These are phyloP conservation scores for Urosaurus nigricauda DNA, from an alignment of 2,797 vertebrate genomes.

Conservation along the genomic window DNA sequence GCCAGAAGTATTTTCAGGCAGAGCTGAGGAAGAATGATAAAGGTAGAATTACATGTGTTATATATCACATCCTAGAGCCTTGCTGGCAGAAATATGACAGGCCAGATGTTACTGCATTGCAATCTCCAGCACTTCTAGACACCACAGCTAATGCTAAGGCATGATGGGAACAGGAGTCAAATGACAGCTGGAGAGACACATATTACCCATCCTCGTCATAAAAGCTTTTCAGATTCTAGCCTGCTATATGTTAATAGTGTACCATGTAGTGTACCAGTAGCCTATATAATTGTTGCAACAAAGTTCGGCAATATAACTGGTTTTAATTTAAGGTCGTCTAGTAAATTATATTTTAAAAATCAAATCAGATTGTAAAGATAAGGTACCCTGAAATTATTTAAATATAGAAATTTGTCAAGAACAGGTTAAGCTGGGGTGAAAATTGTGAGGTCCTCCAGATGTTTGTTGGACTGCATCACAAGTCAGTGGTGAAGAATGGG, in stretches of 20 bases:
- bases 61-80: background rate
- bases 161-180: background rate
- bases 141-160: background rate
- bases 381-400: background rate
- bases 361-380: background rate
- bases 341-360: background rate
- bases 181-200: background rate
- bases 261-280: background rate
- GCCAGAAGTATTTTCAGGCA: background rate
- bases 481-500: background rate
- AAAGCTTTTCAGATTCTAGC: background rate
- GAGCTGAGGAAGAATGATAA: background rate
- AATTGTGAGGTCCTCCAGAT: too few relatives aligned
- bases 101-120: background rate
- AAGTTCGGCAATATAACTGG: background rate
- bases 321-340: background rate
- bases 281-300: background rate
- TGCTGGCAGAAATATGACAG: background rate
- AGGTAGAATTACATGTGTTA: background rate
- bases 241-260: background rate
- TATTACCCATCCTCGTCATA: background rate
- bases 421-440: too few relatives aligned
- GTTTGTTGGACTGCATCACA: too few relatives aligned
- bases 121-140: background rate
- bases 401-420: too few relatives aligned